Conservation (phyloP, 2,888 invertebrate species). For the Drosophila siamana region DNA sequence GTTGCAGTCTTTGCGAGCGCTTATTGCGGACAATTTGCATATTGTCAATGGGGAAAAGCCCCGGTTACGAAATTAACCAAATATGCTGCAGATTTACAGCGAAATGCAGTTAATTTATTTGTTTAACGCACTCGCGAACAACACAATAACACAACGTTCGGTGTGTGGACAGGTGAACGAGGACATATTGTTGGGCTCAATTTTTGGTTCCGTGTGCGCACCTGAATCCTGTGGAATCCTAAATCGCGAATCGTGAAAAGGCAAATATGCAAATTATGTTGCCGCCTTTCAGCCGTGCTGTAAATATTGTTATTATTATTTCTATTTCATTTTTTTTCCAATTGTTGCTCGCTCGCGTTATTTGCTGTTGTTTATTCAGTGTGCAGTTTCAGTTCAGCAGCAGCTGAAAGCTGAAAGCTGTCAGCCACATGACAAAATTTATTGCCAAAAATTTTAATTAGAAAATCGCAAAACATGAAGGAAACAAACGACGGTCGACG, state of each 20-base stretch:
- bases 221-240: background rate
- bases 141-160: slow-evolving; percentile 13
- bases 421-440: slow-evolving; percentile 60
- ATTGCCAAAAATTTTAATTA: slow-evolving; percentile 68
- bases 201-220: slow-evolving; percentile 26
- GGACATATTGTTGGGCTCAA: slow-evolving; percentile 48
- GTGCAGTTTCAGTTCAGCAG: background rate
- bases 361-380: slow-evolving; percentile 14
- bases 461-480: slow-evolving; percentile 47
- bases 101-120: slow-evolving; percentile 71
- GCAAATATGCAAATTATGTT: slow-evolving; percentile 49
- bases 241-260: slow-evolving; percentile 9
- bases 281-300: slow-evolving; percentile 25
- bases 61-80: slow-evolving; percentile 70
- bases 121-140: slow-evolving; percentile 41
- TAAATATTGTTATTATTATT: slow-evolving; percentile 50
- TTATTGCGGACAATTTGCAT: slow-evolving; percentile 53
- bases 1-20: slow-evolving; percentile 33
- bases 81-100: slow-evolving; percentile 61
- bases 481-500: background rate
- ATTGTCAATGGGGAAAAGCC: slow-evolving; percentile 35
- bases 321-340: background rate
- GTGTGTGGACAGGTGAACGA: slow-evolving; percentile 14
- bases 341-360: slow-evolving; percentile 2
- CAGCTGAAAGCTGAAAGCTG: slow-evolving; percentile 55